Conservation (phyloP, 2,113 vertebrate species). For the Cisticola juncidis region DNA sequence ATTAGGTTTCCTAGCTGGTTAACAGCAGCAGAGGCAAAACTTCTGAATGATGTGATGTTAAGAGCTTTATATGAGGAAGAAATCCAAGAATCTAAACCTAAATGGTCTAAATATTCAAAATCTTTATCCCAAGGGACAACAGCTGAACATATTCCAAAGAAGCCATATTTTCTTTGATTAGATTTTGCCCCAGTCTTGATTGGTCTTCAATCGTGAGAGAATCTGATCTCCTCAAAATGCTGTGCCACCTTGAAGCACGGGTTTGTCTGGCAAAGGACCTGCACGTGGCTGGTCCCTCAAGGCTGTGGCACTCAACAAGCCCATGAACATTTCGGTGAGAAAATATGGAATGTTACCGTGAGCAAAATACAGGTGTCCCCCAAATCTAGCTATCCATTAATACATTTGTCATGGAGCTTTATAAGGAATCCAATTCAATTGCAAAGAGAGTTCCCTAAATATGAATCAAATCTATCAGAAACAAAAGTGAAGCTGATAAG, state of each 20-base stretch:
- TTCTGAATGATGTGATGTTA: neutral
- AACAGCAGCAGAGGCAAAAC: neutral
- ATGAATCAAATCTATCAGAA: neutral
- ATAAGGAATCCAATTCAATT: neutral
- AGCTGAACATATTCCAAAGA: neutral
- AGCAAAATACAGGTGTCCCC: neutral
- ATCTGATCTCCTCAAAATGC: neutral
- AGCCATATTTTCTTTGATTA: neutral
- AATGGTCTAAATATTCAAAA: neutral
- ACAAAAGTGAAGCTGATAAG: neutral
- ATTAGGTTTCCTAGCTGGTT: neutral
- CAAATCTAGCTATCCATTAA: neutral
- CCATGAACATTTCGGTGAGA: neutral
- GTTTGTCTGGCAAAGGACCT: neutral
- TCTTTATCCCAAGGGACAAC: neutral
- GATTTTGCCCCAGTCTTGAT: neutral
- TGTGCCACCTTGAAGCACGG: fast-evolving
- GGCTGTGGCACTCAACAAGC: neutral
- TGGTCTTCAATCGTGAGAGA: neutral
- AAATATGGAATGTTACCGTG: neutral
- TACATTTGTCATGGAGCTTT: neutral
- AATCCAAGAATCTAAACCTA: neutral
- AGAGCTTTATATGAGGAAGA: neutral
- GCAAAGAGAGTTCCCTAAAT: neutral
- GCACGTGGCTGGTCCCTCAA: neutral